These are phyloP conservation scores for Stegodyphus mimosarum DNA, from an alignment of 1,140 invertebrate genomes.

Conservation along the genomic window DNA sequence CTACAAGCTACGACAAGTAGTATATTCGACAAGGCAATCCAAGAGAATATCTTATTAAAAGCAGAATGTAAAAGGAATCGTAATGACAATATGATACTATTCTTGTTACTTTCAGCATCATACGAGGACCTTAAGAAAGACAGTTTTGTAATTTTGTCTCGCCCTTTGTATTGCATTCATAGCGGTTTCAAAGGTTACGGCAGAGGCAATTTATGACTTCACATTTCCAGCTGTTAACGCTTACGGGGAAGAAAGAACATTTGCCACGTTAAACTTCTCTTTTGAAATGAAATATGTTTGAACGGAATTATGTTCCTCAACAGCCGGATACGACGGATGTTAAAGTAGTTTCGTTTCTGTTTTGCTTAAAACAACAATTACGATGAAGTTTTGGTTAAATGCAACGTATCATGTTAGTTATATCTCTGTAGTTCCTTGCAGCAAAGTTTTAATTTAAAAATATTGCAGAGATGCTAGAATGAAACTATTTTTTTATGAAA, in stretches of 20 bases:
- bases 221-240: conserved; percentile 43
- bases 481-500: too few relatives aligned
- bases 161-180: background rate
- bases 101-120: conserved; percentile 1
- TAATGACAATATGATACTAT: conserved; percentile 9
- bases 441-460: too few relatives aligned
- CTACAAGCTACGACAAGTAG: too few relatives aligned
- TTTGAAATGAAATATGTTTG: conserved; percentile 49
- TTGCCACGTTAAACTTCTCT: conserved; percentile 5
- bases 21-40: too few relatives aligned
- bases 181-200: conserved; percentile 7
- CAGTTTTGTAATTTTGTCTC: conserved; percentile 32
- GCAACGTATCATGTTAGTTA: background rate
- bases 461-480: too few relatives aligned
- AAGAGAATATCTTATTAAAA: conserved; percentile 1
- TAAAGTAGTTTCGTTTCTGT: conserved; percentile 23
- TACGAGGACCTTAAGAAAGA: conserved; percentile 20
- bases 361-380: conserved; percentile 25
- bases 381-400: conserved; percentile 5
- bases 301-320: conserved; percentile 36
- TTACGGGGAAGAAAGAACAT: conserved; percentile 16
- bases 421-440: background rate
- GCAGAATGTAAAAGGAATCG: background rate
- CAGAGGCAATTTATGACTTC: conserved; percentile 43
- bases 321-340: conserved; percentile 19